Evolutionary conservation across 64 coral and sea anemone genomes (phyloP).

Genomic region (Pocillopora damicornis): DNA sequence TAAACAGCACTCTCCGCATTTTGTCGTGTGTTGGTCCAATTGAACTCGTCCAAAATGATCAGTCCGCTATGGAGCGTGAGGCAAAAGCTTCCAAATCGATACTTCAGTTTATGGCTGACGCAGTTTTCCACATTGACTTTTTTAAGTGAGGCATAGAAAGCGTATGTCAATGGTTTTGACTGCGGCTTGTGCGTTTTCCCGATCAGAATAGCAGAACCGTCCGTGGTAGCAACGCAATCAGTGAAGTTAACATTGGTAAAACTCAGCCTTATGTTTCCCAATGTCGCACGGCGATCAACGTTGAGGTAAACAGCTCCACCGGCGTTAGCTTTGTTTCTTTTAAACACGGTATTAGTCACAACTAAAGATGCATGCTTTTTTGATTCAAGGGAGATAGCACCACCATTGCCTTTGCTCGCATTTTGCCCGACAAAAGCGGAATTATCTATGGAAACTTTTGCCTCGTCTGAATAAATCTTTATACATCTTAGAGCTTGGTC

Average conservation of each 20-base stretch:
- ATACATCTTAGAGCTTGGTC: conserved; percentile 13
- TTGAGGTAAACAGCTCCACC: conserved; percentile 20
- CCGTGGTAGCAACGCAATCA: background rate
- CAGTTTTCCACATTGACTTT: conserved; percentile 10
- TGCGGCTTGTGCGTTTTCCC: background rate
- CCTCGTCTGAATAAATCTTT: background rate
- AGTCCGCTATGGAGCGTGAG: background rate
- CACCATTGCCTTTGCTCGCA: background rate
- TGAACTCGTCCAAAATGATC: background rate
- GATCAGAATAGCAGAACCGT: conserved; percentile 6
- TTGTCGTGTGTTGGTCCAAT: background rate
- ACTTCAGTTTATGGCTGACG: background rate
- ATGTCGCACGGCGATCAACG: background rate
- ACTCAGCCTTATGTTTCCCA: background rate
- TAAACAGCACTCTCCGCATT: background rate
- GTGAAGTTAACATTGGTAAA: conserved; percentile 28
- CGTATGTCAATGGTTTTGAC: background rate
- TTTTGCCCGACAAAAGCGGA: conserved; percentile 6
- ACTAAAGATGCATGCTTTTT: background rate
- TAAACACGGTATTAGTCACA: conserved; percentile 2
- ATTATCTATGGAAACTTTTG: conserved; percentile 1
- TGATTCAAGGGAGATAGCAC: background rate
- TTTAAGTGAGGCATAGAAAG: background rate
- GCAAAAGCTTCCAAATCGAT: background rate
- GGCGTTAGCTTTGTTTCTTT: background rate